These are phyloP conservation scores for Habropoda laboriosa DNA, from an alignment of 1,140 invertebrate species.

Conservation along the genomic window DNA sequence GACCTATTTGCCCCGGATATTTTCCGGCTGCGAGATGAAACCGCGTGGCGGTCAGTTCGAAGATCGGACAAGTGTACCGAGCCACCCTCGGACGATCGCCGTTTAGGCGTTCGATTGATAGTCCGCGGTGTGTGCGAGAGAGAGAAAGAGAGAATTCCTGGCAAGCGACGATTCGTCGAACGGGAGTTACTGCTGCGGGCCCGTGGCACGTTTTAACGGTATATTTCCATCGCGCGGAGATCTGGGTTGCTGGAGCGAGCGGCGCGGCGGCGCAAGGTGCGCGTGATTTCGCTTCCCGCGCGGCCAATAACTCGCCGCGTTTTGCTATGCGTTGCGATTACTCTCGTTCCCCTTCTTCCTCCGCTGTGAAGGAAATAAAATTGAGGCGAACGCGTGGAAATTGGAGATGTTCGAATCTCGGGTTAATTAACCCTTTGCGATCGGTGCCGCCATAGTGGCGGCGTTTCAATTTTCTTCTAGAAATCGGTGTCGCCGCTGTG, in stretches of 20 bases:
- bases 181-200: slow-evolving; percentile 48
- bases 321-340: neutral
- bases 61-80: neutral
- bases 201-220: slow-evolving; percentile 68
- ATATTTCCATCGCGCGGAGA: slow-evolving; percentile 65
- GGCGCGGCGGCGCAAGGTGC: slow-evolving; percentile 41
- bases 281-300: slow-evolving; percentile 52
- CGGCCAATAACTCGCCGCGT: slow-evolving; percentile 19
- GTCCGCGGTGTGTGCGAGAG: neutral
- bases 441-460: too few relatives aligned
- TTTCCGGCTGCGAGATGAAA: neutral
- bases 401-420: too few relatives aligned
- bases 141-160: slow-evolving; percentile 37
- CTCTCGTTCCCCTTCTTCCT: too few relatives aligned
- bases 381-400: too few relatives aligned
- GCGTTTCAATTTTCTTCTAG: too few relatives aligned
- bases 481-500: too few relatives aligned
- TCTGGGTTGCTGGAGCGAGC: slow-evolving; percentile 72
- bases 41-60: neutral
- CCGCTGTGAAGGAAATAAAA: too few relatives aligned
- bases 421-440: too few relatives aligned
- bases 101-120: slow-evolving; percentile 6
- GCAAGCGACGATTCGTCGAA: slow-evolving; percentile 55
- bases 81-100: neutral
- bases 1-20: neutral